Percentiles rank a stretch among this genome's conserved stretches.
These are phyloP conservation scores for Drosophila neonasuta DNA, from an alignment of 2,888 invertebrate genomes.

Conservation along the genomic window DNA sequence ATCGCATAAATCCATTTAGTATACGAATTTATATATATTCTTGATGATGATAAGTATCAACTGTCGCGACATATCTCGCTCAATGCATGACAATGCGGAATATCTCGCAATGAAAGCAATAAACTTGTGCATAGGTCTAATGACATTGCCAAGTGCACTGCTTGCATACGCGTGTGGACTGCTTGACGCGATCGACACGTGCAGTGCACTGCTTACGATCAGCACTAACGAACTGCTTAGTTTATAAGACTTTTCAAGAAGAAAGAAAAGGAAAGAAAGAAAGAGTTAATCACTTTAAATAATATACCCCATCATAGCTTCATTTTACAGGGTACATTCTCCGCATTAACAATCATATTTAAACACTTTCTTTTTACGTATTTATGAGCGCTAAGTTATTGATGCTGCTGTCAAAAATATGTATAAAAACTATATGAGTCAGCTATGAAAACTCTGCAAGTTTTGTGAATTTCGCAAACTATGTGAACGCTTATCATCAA, in stretches of 20 bases:
- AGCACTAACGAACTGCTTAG: too few species aligned
- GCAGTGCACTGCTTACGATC: constrained; percentile 8
- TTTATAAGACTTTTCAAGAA: too few species aligned
- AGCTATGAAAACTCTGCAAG: constrained; percentile 7
- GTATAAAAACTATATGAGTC: constrained; percentile 12
- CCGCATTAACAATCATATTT: not conserved
- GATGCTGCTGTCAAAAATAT: constrained; percentile 1
- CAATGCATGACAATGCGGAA: not conserved
- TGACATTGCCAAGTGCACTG: not conserved
- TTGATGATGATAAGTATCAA: constrained; percentile 18
- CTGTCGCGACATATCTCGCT: constrained; percentile 1
- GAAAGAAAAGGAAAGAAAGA: too few species aligned
- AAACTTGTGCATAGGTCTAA: constrained; percentile 1
- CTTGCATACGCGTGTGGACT: not conserved
- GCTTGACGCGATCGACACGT: not conserved
- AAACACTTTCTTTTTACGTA: not conserved
- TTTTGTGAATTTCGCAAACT: constrained; percentile 10
- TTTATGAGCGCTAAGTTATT: not conserved
- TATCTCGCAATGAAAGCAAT: not conserved
- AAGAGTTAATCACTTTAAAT: not conserved
- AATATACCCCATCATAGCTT: not conserved
- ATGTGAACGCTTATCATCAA: constrained; percentile 35
- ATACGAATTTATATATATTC: constrained; percentile 1
- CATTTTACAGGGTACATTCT: not conserved
- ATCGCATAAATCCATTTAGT: not conserved